Base-by-base conservation (phyloP, 2,797 vertebrate species). In the Sebastes aleutianus region DNA sequence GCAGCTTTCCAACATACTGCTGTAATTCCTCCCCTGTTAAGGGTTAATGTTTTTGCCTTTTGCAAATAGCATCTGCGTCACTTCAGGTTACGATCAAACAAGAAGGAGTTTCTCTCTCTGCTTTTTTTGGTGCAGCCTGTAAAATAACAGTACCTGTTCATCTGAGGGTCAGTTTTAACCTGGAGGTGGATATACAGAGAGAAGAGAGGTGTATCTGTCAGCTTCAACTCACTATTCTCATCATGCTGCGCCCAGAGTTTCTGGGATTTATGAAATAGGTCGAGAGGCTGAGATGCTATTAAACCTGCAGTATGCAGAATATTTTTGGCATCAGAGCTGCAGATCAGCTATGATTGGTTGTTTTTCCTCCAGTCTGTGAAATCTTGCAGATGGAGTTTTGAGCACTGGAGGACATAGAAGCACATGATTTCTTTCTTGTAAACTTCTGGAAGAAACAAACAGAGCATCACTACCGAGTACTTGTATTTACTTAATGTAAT, bases 61-160 rank as follows among this genome's bases (percentile, higher is more conserved):
- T 65, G 81, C 26, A 73, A 80, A 89, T 85, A 53, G 62, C 39
- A 88, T 78, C 89, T 94, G 92, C 94, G 93, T 94, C 93, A 93
- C 39, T 36, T 63, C 69, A 8, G 76, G 24, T 58, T 57, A 14
- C 0, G 34, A 66, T 62, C 34, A 50, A 36, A 70, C 32, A 1
- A 1, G n/a, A 1, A 36, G 50, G 54, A 62, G 74, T 36, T 18
- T 31, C 67, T 74, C 1, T 4, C 20, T 39, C 36, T 13, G 36
- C n/a, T 39, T 27, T 43, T 43, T 47, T 64, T 36, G 20, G 27
- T 64, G 74, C 56, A 70, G 64, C 7, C 9, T 61, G 39, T 26
- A 27, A 26, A 65, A 6, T 18, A 53, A 20, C 47, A 20, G 20
- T 53, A 22, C 50, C 29, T 8, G 39, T 24, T 66, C 20, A 4